A percentile compares a stretch with the other conserved stretches of the same genome.
Evolutionary conservation across 2,113 vertebrate genomes (phyloP).

Genomic region (Prionailurus bengalensis): DNA sequence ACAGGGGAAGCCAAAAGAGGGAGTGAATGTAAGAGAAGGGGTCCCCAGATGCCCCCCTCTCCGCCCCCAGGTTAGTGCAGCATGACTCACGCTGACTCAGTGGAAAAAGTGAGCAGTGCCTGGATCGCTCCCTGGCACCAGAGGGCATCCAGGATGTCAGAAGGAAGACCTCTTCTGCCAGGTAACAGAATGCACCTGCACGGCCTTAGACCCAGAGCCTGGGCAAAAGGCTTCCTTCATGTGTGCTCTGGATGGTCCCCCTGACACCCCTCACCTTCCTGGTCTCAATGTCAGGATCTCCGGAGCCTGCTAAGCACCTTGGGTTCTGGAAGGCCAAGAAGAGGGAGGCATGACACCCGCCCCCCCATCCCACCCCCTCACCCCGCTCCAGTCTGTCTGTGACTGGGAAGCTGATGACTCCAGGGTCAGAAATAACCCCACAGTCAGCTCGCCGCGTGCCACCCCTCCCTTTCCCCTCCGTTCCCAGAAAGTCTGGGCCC

Average conservation of each 20-base stretch:
- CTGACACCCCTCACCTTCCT: background rate
- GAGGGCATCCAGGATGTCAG: background rate
- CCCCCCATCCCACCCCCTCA: background rate
- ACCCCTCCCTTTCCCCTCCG: background rate
- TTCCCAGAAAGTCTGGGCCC: conserved; percentile 61
- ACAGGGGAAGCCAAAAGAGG: background rate
- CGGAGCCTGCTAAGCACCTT: background rate
- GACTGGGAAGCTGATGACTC: conserved; percentile 64
- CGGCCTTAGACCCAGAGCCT: background rate
- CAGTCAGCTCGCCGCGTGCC: background rate
- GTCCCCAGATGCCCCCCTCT: background rate
- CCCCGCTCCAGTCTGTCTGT: background rate
- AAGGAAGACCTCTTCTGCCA: background rate
- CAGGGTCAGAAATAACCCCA: conserved; percentile 78
- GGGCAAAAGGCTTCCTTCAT: fast-evolving
- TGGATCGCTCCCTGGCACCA: background rate
- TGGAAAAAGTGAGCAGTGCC: background rate
- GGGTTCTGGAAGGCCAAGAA: background rate
- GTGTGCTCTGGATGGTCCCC: background rate
- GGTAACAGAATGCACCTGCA: background rate
- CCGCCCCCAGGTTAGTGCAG: background rate
- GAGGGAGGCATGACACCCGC: background rate
- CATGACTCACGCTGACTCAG: background rate
- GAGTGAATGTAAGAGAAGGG: background rate
- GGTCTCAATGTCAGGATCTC: background rate